Evolutionary conservation across 2,888 invertebrate genomes (phyloP), one percentile per base, ranked within the genome.

Genomic region (Rhamnusium bicolor): DNA sequence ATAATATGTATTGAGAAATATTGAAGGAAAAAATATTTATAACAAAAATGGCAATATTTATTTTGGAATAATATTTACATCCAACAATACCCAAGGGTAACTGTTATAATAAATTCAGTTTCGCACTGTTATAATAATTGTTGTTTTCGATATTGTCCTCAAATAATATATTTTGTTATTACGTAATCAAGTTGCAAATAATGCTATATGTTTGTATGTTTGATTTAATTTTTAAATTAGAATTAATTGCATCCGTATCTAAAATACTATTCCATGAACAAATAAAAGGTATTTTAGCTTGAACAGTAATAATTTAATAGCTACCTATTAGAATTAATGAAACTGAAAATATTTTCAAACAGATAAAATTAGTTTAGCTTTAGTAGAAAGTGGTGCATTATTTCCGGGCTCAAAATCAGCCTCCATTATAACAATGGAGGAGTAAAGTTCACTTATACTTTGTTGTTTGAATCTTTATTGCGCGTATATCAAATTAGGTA

Each of bases 151-250:
- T 53, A 12, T 24, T n/a, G 5, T 53, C 12, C 24, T 19, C n/a
- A 53, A 53, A 53, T 24, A 53, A 21, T 21, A 19, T 1, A n/a
- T 10, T 53, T 21, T 53, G 53, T 53, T 56, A 24, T 27, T 56
- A 56, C 27, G 27, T 56, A 56, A 56, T 56, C 27, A 56, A 12
- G 53, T 24, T 56, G 54, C 54, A 56, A 27, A 27, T 56, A 56
- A 27, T 56, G 7, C 54, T 7, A 14, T 56, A 27, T 56, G 2
- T 53, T 53, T 24, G 12, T 27, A 27, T 27, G 24, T 27, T 56
- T 56, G 27, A 56, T 27, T 56, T 40, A 40, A 27, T 14, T 14
- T 56, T 27, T 24, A 5, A 8, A 27, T 14, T 27, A 56, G 24
- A 56, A 56, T 24, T 56, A 56, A 56, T 24, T 56, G 8, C 27